Conservation (phyloP, 2,888 invertebrate species). For the Stegana nigrithorax region DNA sequence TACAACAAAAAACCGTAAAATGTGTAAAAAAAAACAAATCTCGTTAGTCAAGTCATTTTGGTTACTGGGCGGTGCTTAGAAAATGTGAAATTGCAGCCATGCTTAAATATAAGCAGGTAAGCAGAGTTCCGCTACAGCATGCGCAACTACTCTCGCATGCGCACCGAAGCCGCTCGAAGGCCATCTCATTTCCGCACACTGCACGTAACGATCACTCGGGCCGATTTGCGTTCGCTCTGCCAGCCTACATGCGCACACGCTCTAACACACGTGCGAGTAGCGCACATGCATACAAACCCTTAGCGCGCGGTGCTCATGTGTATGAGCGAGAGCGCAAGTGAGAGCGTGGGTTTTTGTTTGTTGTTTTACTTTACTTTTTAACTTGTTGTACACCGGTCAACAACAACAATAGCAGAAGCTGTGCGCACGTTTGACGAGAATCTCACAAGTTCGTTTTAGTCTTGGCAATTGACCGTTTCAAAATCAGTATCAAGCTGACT, state of each 20-base stretch:
- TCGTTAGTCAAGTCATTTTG: constrained; percentile 24
- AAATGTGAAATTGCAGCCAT: constrained; percentile 63
- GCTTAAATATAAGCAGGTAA: constrained; percentile 24
- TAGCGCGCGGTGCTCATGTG: too few relatives aligned
- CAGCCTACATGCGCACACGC: background rate
- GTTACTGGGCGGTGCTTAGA: constrained; percentile 45
- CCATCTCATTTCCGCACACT: too few relatives aligned
- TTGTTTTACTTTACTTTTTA: constrained; percentile 32
- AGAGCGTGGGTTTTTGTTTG: constrained; percentile 40
- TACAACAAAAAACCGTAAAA: background rate
- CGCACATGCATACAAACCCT: background rate
- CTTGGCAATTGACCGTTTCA: constrained; percentile 60
- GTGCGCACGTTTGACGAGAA: constrained; percentile 39
- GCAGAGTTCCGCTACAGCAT: background rate
- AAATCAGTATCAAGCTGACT: constrained; percentile 68
- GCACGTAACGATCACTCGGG: too few relatives aligned
- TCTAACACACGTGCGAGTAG: background rate
- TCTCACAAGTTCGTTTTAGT: constrained; percentile 64
- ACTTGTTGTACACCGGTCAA: constrained; percentile 10
- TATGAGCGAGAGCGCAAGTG: too few relatives aligned
- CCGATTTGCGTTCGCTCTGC: too few relatives aligned
- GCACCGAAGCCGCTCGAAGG: background rate
- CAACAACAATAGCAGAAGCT: background rate
- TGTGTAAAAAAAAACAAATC: constrained; percentile 13
- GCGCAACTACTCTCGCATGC: background rate